These are phyloP conservation scores for Argyrosomus japonicus DNA, from an alignment of 2,113 vertebrate species.

Conservation along the genomic window DNA sequence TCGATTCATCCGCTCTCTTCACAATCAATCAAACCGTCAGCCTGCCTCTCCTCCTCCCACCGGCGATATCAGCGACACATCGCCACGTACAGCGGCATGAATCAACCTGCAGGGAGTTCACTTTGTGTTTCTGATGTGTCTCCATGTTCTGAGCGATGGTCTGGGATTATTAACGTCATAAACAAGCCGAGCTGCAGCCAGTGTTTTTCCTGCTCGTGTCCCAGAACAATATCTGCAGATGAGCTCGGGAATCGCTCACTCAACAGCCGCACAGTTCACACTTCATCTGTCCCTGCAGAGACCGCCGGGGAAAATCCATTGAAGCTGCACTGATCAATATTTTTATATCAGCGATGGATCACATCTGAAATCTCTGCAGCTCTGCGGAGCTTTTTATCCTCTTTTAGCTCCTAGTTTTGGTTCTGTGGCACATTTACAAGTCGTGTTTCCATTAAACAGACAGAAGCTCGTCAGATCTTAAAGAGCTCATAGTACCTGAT, in stretches of 20 bases:
- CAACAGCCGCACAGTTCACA: not conserved
- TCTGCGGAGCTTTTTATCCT: no score
- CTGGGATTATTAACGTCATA: slow-evolving; percentile 23
- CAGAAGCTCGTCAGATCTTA: no score
- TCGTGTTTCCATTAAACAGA: no score
- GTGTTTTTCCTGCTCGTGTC: not conserved
- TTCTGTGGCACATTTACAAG: no score
- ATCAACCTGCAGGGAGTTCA: slow-evolving; percentile 18
- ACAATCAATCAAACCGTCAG: slow-evolving; percentile 56
- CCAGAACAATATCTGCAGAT: slow-evolving; percentile 26
- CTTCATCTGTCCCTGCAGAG: not conserved
- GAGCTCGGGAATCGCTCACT: not conserved
- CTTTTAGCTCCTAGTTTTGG: no score
- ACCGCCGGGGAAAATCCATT: no score
- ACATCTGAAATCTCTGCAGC: not conserved
- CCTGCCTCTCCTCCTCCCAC: slow-evolving; percentile 10
- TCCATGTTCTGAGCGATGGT: not conserved
- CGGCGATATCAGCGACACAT: not conserved
- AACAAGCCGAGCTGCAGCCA: slow-evolving; percentile 22
- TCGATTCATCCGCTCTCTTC: not conserved
- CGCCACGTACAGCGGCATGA: not conserved
- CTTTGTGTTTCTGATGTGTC: not conserved
- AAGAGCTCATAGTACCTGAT: no score
- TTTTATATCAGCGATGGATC: not conserved
- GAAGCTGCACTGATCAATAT: not conserved